Conservation (phyloP, 2,113 vertebrate species). For the Xerus inauris region DNA sequence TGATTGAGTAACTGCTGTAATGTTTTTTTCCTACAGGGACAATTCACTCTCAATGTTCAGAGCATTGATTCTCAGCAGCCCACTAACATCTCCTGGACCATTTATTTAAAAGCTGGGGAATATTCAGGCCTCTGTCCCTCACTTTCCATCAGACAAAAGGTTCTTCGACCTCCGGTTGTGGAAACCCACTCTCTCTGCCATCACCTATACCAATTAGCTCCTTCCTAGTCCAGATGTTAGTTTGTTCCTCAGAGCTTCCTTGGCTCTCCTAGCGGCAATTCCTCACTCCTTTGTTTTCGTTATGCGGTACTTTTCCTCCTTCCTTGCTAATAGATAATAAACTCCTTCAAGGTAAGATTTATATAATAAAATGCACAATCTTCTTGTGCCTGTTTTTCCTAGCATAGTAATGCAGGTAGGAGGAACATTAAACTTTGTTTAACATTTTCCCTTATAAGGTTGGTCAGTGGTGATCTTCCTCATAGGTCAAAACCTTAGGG, state of each 20-base stretch:
- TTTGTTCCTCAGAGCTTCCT: background rate
- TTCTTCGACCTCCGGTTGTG: background rate
- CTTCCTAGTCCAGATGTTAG: slow-evolving; percentile 8
- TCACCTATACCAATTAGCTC: background rate
- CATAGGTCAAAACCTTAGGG: background rate
- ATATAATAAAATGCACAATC: background rate
- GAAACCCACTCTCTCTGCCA: background rate
- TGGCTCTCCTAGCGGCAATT: background rate
- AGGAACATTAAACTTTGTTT: background rate
- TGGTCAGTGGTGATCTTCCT: background rate
- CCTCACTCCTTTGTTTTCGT: background rate
- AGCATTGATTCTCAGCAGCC: background rate
- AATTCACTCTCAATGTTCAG: slow-evolving; percentile 9
- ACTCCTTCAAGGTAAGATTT: background rate
- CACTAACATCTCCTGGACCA: background rate
- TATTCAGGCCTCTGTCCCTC: background rate
- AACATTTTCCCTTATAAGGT: background rate
- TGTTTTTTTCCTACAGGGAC: background rate
- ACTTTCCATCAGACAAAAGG: background rate
- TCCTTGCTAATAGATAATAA: background rate
- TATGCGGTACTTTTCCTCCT: background rate
- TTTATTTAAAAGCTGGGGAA: background rate
- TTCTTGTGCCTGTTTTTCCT: background rate
- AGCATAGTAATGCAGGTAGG: background rate
- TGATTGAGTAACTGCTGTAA: background rate